A percentile compares a stretch with the other conserved stretches of the same genome.
These are phyloP conservation scores for Plodia interpunctella DNA, from an alignment of 1,140 invertebrate genomes.

Conservation along the genomic window DNA sequence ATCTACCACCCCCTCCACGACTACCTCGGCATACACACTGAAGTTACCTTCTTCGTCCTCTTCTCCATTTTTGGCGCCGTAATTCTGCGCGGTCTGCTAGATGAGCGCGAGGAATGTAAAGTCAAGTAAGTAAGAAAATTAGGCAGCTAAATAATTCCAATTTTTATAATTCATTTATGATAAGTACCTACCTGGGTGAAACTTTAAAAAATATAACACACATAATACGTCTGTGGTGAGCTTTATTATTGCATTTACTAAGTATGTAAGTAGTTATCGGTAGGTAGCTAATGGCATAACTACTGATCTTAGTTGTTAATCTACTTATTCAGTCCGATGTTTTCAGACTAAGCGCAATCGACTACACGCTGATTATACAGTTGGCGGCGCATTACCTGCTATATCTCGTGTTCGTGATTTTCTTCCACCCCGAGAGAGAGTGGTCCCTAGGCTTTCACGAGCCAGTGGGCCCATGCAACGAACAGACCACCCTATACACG, in stretches of 20 bases:
- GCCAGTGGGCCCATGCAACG: constrained; percentile 84
- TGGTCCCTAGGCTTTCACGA: constrained; percentile 85
- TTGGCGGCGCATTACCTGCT: constrained; percentile 73
- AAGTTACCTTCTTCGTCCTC: constrained; percentile 83
- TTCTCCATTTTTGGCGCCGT: constrained; percentile 79
- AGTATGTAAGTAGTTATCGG: too few species aligned
- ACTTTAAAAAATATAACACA: too few species aligned
- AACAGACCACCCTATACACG: constrained; percentile 78
- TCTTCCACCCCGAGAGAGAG: constrained; percentile 83
- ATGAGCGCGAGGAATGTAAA: constrained; percentile 40
- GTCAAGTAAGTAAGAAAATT: constrained; percentile 46
- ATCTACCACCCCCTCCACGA: constrained; percentile 88
- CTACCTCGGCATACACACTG: constrained; percentile 81
- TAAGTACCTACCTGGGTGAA: too few species aligned
- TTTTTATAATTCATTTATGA: too few species aligned
- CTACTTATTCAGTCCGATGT: background rate
- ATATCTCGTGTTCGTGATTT: constrained; percentile 76
- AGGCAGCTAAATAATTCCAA: too few species aligned
- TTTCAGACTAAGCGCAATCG: constrained; percentile 54
- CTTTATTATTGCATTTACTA: too few species aligned
- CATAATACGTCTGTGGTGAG: too few species aligned
- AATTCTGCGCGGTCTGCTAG: constrained; percentile 78
- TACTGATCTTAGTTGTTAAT: too few species aligned
- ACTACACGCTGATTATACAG: constrained; percentile 70
- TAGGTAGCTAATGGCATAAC: too few species aligned